Conservation (phyloP, 1,140 invertebrate genomes). For the Drosophila mauritiana region DNA sequence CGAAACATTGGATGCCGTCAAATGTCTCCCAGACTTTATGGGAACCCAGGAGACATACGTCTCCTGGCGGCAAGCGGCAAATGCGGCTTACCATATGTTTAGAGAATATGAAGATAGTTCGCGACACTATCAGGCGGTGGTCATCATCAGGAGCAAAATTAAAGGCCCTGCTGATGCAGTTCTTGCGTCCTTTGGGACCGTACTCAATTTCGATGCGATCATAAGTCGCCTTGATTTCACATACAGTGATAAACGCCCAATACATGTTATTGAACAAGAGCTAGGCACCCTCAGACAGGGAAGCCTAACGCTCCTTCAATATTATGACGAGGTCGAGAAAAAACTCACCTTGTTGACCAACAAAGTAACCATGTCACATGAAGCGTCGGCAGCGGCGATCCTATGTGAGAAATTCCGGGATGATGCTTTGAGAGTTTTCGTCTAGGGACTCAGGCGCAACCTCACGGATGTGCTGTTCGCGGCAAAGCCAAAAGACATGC, state of each 20-base stretch:
- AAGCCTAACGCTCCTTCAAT: conserved; percentile 19
- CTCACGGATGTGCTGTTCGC: conserved; percentile 16
- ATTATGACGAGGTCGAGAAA: conserved; percentile 32
- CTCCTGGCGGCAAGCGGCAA: background rate
- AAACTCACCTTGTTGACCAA: conserved; percentile 18
- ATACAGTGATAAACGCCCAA: conserved; percentile 34
- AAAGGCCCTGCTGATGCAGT: background rate
- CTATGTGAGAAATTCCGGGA: conserved; percentile 29
- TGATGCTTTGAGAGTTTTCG: conserved; percentile 32
- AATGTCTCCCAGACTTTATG: background rate
- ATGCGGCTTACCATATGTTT: background rate
- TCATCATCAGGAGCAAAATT: background rate
- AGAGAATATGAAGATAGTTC: no score
- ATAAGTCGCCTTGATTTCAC: conserved; percentile 22
- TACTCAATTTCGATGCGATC: background rate
- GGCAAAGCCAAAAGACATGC: conserved; percentile 10
- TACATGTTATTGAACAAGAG: conserved; percentile 42
- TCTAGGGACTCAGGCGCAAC: conserved; percentile 14
- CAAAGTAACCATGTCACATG: conserved; percentile 30
- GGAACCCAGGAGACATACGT: background rate
- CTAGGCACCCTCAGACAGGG: conserved; percentile 34
- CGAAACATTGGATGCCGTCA: background rate
- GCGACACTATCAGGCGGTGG: background rate
- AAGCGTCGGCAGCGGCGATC: conserved; percentile 1
- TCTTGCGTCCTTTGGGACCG: background rate